phyloP scores from a whole-genome alignment of 2,888 invertebrate genomes.

The Hecatera dysodea region DNA sequence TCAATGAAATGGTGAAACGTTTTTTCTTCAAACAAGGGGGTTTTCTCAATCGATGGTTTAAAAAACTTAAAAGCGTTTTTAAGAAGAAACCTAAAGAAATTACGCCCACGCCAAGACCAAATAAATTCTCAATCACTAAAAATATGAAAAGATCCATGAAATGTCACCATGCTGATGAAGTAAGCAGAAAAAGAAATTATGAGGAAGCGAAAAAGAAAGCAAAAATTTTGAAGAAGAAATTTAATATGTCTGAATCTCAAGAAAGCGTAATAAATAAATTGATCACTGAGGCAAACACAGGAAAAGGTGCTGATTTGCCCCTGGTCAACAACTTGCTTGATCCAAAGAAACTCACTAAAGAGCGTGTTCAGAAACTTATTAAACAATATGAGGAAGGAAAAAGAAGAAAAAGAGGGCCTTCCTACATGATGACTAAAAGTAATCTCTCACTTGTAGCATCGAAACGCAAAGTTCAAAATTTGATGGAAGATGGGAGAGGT shows the following conservation, averaged over 20 bases:
- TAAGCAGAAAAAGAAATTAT: conserved; percentile 49
- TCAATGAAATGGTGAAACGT: conserved; percentile 35
- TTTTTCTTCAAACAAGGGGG: not conserved
- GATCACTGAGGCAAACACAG: conserved; percentile 28
- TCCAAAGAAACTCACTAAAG: conserved; percentile 47
- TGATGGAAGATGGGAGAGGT: conserved; percentile 25
- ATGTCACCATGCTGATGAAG: conserved; percentile 50
- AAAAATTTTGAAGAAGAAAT: conserved; percentile 46
- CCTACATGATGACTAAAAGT: conserved; percentile 43
- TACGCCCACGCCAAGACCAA: not conserved
- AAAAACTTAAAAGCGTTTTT: conserved; percentile 31
- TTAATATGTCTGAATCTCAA: conserved; percentile 29
- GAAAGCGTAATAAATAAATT: conserved; percentile 34
- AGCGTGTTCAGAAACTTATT: conserved; percentile 40
- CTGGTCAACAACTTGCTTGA: conserved; percentile 34
- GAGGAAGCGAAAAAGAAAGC: conserved; percentile 34
- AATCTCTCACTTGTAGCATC: conserved; percentile 36
- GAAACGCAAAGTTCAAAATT: conserved; percentile 33
- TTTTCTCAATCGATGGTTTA: conserved; percentile 32
- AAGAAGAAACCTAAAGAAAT: conserved; percentile 33
- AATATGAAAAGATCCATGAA: conserved; percentile 56
- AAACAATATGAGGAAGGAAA: conserved; percentile 35
- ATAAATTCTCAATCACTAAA: conserved; percentile 45
- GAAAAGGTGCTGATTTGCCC: conserved; percentile 29
- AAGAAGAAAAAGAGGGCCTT: conserved; percentile 40